Evolutionary conservation across 2,888 invertebrate species (phyloP).

Genomic region (Galerucella calmariensis): DNA sequence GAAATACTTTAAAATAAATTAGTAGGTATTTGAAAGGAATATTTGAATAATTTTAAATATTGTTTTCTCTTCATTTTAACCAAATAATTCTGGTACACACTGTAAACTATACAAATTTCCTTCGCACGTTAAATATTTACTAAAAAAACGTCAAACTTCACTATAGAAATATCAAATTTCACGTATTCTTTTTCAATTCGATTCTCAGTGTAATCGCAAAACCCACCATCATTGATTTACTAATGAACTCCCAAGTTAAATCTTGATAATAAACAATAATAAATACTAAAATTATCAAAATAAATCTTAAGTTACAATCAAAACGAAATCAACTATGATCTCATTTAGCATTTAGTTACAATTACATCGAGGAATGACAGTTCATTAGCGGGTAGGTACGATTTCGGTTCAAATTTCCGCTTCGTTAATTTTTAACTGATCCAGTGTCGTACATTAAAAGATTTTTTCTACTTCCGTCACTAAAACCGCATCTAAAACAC

Average conservation of each 20-base stretch:
- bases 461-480: too few relatives aligned
- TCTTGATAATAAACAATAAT: constrained; percentile 7
- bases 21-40: too few relatives aligned
- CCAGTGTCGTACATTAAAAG: constrained; percentile 2
- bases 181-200: too few relatives aligned
- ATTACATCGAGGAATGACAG: constrained; percentile 17
- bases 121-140: too few relatives aligned
- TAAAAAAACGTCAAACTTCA: too few relatives aligned
- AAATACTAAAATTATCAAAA: constrained; percentile 4
- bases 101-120: too few relatives aligned
- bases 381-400: constrained; percentile 13
- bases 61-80: too few relatives aligned
- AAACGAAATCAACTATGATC: constrained; percentile 12
- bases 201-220: constrained; percentile 1
- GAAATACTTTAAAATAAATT: too few relatives aligned
- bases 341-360: constrained; percentile 19
- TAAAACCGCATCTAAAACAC: too few relatives aligned
- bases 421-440: constrained; percentile 26
- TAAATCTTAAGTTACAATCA: constrained; percentile 8
- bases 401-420: constrained; percentile 34
- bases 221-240: constrained; percentile 3
- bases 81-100: too few relatives aligned
- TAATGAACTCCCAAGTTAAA: background rate
- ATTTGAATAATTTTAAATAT: too few relatives aligned
- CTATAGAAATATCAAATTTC: too few relatives aligned